These are phyloP conservation scores for Oryzias sinensis DNA, from an alignment of 2,797 vertebrate genomes.

Conservation along the genomic window DNA sequence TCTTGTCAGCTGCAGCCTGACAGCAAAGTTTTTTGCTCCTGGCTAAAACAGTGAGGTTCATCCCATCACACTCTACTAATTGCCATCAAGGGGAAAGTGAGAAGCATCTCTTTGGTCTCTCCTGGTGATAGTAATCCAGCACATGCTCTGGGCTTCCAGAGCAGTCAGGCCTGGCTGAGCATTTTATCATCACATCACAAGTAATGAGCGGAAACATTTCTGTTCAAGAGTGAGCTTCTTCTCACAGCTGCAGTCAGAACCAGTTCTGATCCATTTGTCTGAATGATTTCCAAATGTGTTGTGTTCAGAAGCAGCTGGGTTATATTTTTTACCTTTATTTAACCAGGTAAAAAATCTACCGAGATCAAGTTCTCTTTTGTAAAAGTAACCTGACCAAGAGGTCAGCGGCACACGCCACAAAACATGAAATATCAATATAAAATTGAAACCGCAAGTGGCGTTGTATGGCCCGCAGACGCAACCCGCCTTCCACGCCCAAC, in stretches of 20 bases:
- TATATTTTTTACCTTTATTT: too few species aligned
- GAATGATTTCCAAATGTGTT: too few species aligned
- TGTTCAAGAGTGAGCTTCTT: not conserved
- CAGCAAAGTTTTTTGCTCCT: conserved; percentile 66
- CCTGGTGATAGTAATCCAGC: conserved; percentile 53
- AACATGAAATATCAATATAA: too few species aligned
- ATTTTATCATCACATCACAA: not conserved
- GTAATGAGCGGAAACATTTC: not conserved
- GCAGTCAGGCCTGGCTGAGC: conserved; percentile 21
- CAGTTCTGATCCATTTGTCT: too few species aligned
- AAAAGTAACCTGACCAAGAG: too few species aligned
- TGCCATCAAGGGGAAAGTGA: conserved; percentile 66
- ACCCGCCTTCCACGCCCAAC: too few species aligned
- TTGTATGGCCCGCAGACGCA: too few species aligned
- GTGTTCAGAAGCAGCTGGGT: too few species aligned
- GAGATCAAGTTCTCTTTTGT: too few species aligned
- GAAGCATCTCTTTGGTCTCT: conserved; percentile 46
- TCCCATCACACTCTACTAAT: conserved; percentile 68
- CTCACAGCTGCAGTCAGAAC: not conserved
- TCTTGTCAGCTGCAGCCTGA: conserved; percentile 61
- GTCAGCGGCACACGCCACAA: too few species aligned
- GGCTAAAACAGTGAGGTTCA: conserved; percentile 71
- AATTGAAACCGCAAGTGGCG: too few species aligned
- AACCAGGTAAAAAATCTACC: too few species aligned
- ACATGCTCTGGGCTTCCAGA: conserved; percentile 17